Evolutionary conservation across 2,797 vertebrate species (phyloP), one percentile per base, ranked within the genome.

Genomic region (Myiotriccus ornatus): DNA sequence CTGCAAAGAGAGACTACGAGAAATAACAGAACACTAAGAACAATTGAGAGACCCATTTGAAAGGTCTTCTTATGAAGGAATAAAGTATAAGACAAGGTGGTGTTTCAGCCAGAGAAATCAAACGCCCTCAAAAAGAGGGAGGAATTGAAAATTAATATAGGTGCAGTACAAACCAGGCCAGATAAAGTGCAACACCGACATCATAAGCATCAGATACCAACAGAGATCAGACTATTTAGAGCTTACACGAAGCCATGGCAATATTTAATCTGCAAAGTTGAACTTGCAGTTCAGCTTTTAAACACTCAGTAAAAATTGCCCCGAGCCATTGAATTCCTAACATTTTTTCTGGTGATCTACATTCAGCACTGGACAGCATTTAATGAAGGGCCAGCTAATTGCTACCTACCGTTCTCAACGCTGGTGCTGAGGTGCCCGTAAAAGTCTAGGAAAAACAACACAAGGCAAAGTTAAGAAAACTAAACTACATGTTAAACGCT

Each of bases 391-490:
- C 87, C 49, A 91, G 62, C 87, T 95, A 96, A 95, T 95, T 77
- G 84, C 75, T 63, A 97, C 97, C 91, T 97, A 97, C 97, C 96
- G 87, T 87, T 90, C 84, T 97, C 91, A 79, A 87, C 7, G 80
- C 85, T 92, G 94, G 84, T 50, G 95, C 95, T 91, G 90, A 91
- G 85, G 91, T 82, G 55, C 93, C 37, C 87, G 74, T 84, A 91
- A 84, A 76, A 69, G 81, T 95, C 97, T 97, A 96, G 95, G 92
- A 95, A 96, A 96, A 95, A 96, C 77, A 94, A 96, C 77, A 92
- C 84, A 92, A 94, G 89, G 93, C 37, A 94, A 89, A 83, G 73
- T 91, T 96, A 93, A 96, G 87, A 91, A 81, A 92, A 91, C 95
- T 94, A 76, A 75, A 44, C 93, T 91, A 32, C 19, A 22, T 0